phyloP scores from a whole-genome alignment of 2,113 vertebrate species.

The Brachyhypopomus occidentalis region DNA sequence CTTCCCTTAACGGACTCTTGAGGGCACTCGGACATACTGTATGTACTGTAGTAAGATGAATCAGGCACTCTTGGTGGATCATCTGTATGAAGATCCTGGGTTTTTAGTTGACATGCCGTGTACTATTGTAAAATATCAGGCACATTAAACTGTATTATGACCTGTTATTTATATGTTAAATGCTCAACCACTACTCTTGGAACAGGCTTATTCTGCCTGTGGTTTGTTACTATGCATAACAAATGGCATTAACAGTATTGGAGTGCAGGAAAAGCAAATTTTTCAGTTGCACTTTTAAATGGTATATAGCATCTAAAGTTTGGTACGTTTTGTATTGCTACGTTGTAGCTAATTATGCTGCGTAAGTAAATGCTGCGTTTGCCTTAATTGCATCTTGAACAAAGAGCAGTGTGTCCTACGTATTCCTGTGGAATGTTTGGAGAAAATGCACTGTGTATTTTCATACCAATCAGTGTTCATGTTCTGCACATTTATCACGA shows the following conservation, averaged over 20 bases:
- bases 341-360: too few species aligned
- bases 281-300: conserved; percentile 35
- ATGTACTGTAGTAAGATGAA: background rate
- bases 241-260: background rate
- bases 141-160: conserved; percentile 21
- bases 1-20: too few species aligned
- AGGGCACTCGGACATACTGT: background rate
- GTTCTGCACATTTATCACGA: background rate
- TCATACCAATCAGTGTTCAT: conserved; percentile 33
- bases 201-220: background rate
- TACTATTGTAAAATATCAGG: background rate
- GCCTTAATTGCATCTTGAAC: background rate
- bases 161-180: background rate
- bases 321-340: background rate
- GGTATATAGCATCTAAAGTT: background rate
- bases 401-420: background rate
- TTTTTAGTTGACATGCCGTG: background rate
- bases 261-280: background rate
- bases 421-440: conserved; percentile 37
- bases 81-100: background rate
- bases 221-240: background rate
- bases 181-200: background rate
- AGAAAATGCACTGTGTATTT: conserved; percentile 12
- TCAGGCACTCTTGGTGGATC: too few species aligned
- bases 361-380: background rate